Conservation (phyloP, 2,113 vertebrate species). For the Antechinus flavipes region DNA sequence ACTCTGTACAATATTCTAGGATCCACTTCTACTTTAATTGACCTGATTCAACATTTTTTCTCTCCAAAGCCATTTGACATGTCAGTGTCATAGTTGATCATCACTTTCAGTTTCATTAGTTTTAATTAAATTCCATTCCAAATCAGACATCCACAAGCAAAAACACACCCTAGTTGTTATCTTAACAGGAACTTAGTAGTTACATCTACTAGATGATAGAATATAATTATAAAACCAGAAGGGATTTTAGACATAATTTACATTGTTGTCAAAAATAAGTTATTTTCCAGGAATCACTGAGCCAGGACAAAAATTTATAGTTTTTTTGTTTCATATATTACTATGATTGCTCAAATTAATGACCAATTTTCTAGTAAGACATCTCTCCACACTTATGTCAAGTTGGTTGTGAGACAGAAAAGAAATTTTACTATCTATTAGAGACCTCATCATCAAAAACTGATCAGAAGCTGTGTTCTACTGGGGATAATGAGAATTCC, state of each 20-base stretch:
- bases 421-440: too few species aligned
- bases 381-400: too few species aligned
- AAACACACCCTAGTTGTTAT: not conserved
- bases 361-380: too few species aligned
- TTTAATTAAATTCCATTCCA: not conserved
- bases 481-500: not conserved
- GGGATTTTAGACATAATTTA: not conserved
- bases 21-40: not conserved
- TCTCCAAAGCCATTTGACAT: not conserved
- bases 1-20: not conserved
- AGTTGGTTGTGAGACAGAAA: too few species aligned
- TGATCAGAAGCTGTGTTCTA: too few species aligned
- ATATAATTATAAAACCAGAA: not conserved
- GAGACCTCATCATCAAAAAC: too few species aligned
- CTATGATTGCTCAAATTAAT: too few species aligned
- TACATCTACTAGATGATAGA: not conserved
- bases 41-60: not conserved
- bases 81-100: not conserved
- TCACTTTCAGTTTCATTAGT: not conserved
- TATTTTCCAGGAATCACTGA: not conserved
- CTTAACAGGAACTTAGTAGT: not conserved
- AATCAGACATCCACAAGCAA: not conserved
- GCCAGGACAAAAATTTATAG: not conserved
- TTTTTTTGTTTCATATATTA: too few species aligned
- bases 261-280: not conserved